Base-by-base conservation (phyloP, 1,140 invertebrate genomes). In the Drosophila nigromelanica region DNA sequence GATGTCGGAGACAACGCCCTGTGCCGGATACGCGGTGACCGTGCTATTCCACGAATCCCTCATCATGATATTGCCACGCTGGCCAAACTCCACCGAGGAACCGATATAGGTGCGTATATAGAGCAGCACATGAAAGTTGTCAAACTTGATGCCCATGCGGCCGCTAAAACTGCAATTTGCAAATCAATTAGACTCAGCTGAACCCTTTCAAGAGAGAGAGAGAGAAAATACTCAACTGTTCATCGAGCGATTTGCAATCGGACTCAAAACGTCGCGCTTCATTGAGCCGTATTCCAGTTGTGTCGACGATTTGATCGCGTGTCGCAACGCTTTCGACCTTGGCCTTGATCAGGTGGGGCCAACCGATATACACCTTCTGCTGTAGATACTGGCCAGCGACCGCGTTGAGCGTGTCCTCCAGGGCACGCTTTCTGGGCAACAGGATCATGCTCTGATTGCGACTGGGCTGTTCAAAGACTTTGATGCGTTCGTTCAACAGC, bases 291-390 rank as follows among this genome's bases (percentile, higher is more conserved):
- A 75, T 24, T 0, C 89, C 91, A 1, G 69, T 51, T 0, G 54
- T 30, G 24, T 78, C 74, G 4, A 86, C 68, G 1, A 67, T 48
- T 18, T 76, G 66, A 0, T 73, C 61, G 1, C 61, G 62, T 5
- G 80, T 79, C 2, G 76, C 76, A 4, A 92, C 59, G 3, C 39
- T 75, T 4, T 82, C 76, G 47, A 92, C 81, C 93, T 93, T 93
- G 7, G 93, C 96, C 92, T 97, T 96, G 33, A 94, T 93, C 21
- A 99, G 93, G 93, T 98, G 96, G 5, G 98, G 98, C 98, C 98
- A 99, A 4, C 94, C 94, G 0, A 97, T 96, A 93, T 94, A 96
- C 0, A 98, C 93, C 21, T 92, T 93, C 85, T 96, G 95, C 0
- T 96, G 96, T 11, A 98, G 85, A 40, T 96, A 90, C 33, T 95